A percentile compares a stretch with the other conserved stretches of the same genome.
These are phyloP conservation scores for Penaeus chinensis DNA, from an alignment of 1,140 invertebrate species.

Conservation along the genomic window DNA sequence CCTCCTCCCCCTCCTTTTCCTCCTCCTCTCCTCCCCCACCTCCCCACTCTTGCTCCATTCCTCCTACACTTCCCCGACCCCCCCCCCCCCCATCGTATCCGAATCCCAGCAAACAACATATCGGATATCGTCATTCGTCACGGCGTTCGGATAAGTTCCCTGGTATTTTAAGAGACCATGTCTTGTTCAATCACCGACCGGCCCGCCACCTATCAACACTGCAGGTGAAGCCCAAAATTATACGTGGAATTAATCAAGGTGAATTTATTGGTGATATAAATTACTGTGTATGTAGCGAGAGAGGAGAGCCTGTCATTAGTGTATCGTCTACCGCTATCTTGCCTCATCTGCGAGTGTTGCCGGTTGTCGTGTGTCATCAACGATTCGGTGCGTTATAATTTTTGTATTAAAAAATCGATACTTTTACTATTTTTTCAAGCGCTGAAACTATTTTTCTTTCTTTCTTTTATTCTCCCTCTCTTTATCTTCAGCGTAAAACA, in stretches of 20 bases:
- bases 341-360: constrained; percentile 29
- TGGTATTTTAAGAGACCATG: not conserved
- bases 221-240: constrained; percentile 49
- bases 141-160: not conserved
- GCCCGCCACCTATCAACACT: constrained; percentile 53
- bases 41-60: too few species aligned
- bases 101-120: too few species aligned
- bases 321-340: not conserved
- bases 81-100: too few species aligned
- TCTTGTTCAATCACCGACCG: constrained; percentile 50
- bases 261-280: constrained; percentile 59
- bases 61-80: too few species aligned
- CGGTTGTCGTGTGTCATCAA: not conserved
- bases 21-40: too few species aligned
- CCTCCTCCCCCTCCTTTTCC: too few species aligned
- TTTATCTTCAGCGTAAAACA: too few species aligned
- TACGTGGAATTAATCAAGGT: constrained; percentile 56
- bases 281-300: constrained; percentile 56
- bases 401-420: too few species aligned
- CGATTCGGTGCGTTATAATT: too few species aligned
- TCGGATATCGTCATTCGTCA: not conserved
- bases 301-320: constrained; percentile 57
- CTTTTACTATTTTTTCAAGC: too few species aligned
- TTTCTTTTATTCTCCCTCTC: not conserved
- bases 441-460: not conserved